Conservation (phyloP, 2,888 invertebrate genomes). For the Andrena hattorfiana region DNA sequence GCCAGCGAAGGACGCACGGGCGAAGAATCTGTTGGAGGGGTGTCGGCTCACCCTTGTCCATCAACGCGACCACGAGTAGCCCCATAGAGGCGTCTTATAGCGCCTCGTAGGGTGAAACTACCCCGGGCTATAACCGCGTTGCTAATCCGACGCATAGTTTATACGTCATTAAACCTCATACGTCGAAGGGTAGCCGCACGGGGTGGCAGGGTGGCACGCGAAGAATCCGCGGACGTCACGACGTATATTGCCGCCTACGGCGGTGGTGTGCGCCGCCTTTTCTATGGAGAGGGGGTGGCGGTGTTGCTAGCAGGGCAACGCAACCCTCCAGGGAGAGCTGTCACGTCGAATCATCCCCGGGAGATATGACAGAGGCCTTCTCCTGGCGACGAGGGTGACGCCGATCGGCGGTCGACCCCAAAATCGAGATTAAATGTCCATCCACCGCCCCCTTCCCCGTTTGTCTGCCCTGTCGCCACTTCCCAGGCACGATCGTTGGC, state of each 20-base stretch:
- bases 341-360: slow-evolving; percentile 83
- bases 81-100: slow-evolving; percentile 60
- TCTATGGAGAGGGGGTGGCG: slow-evolving; percentile 46
- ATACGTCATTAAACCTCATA: slow-evolving; percentile 84
- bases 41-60: slow-evolving; percentile 48
- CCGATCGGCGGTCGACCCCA: slow-evolving; percentile 74
- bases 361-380: slow-evolving; percentile 81
- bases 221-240: slow-evolving; percentile 84
- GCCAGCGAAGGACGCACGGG: neutral
- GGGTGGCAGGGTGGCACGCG: slow-evolving; percentile 76
- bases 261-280: slow-evolving; percentile 64
- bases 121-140: slow-evolving; percentile 65
- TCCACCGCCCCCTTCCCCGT: slow-evolving; percentile 41
- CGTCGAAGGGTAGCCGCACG: slow-evolving; percentile 52
- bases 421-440: slow-evolving; percentile 84
- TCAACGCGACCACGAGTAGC: slow-evolving; percentile 62
- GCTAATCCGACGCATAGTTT: slow-evolving; percentile 85
- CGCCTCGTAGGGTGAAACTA: slow-evolving; percentile 52
- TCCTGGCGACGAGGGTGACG: slow-evolving; percentile 59
- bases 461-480: slow-evolving; percentile 22
- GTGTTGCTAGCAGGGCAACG: slow-evolving; percentile 61
- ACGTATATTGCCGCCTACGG: slow-evolving; percentile 79
- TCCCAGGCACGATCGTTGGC: slow-evolving; percentile 3
- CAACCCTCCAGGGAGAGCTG: slow-evolving; percentile 79
- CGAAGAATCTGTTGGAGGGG: slow-evolving; percentile 10